phyloP scores from a whole-genome alignment of 2,888 invertebrate species.

The Cyclophora albipunctata region DNA sequence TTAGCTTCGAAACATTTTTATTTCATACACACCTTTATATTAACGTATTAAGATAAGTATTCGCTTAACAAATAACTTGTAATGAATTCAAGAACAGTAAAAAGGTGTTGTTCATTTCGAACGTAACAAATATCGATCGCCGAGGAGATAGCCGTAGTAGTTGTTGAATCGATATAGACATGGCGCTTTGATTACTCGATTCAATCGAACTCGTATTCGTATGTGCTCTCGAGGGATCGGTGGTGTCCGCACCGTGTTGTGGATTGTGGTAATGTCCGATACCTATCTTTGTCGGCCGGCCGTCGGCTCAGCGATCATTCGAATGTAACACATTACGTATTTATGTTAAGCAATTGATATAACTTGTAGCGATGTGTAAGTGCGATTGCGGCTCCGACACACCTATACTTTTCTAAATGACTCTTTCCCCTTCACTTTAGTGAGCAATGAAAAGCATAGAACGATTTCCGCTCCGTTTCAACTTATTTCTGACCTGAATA shows the following conservation, averaged over 20 bases:
- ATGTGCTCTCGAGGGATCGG: constrained; percentile 35
- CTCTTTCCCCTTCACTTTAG: constrained; percentile 5
- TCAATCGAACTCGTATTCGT: constrained; percentile 60
- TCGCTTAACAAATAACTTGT: constrained; percentile 2
- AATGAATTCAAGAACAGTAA: constrained; percentile 29
- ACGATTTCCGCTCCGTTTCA: background rate
- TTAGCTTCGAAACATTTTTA: background rate
- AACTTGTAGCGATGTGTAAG: constrained; percentile 39
- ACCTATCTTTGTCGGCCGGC: constrained; percentile 60
- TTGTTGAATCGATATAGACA: constrained; percentile 70
- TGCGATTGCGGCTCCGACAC: constrained; percentile 17
- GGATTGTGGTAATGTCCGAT: constrained; percentile 60
- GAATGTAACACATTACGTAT: constrained; percentile 58
- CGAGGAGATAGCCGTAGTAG: constrained; percentile 56
- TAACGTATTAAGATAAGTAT: background rate
- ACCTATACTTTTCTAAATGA: constrained; percentile 4
- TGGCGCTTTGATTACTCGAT: constrained; percentile 70
- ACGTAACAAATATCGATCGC: constrained; percentile 70
- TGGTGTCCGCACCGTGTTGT: constrained; percentile 39
- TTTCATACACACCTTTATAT: background rate
- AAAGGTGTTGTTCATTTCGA: constrained; percentile 45
- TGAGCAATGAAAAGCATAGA: background rate
- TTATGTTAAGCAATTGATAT: constrained; percentile 65
- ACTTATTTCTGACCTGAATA: constrained; percentile 1
- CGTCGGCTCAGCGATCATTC: constrained; percentile 55